Evolutionary conservation across 1,140 invertebrate genomes (phyloP), one percentile per base, ranked within the genome.

Genomic region (Mesaphorura yosii): DNA sequence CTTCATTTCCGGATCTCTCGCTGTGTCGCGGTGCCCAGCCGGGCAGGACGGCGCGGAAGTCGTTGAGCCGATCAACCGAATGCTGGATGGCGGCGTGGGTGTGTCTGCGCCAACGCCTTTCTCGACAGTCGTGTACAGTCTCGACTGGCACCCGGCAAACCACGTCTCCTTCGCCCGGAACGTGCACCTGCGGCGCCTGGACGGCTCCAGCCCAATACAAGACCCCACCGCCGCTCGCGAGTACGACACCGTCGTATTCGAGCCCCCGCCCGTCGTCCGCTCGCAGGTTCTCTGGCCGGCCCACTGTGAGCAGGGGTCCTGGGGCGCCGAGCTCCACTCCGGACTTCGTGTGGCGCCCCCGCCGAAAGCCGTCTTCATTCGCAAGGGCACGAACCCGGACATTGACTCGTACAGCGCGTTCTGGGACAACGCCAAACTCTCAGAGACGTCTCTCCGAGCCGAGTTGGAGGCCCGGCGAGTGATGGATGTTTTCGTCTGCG

Each of bases 381-480:
- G 90, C 68, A 97, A 96, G 72, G 92, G 94, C 17, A 90, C 86
- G 2, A 87, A 94, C 69, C 82, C 91, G 0, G 86, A 93, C 58
- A 85, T 96, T 10, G 94, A 98, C 67, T 93, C 89, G 1, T 98
- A 98, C 70, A 96, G 91, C 0, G 94, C 93, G 15, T 98, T 98
- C 73, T 94, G 86, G 84, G 93, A 98, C 70, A 97, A 97, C 72
- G 85, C 88, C 66, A 89, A 88, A 68, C 68, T 89, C 25, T 84
- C 83, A 1, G 79, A 91, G 63, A 97, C 92, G 3, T 82, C 82
- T 19, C 70, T 98, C n/a, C 79, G 80, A 55, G 75, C 77, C 1
- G 82, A 93, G 66, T 72, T 98, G 31, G 76, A 81, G 38, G 72
- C 80, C 65, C 80, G 82, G 60, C 79, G 80, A 34, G 83, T 88